A percentile compares a stretch with the other conserved stretches of the same genome.
These are phyloP conservation scores for Hypotaenidia philippensis DNA, from an alignment of 2,797 vertebrate species.

Conservation along the genomic window DNA sequence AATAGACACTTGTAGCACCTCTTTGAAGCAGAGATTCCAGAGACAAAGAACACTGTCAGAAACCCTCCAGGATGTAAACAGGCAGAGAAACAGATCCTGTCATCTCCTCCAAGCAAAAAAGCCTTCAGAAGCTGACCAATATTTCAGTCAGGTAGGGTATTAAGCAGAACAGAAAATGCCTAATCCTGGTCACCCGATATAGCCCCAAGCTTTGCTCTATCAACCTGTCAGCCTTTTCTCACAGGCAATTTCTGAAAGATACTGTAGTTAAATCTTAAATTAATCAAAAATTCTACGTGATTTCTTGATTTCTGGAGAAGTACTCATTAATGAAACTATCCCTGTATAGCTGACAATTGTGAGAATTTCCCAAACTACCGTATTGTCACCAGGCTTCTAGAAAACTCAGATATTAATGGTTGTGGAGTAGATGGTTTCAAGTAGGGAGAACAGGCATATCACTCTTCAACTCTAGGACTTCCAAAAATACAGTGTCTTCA, in stretches of 20 bases:
- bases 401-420: neutral
- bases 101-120: neutral
- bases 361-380: neutral
- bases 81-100: neutral
- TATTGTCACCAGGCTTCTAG: neutral
- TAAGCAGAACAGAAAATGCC: neutral
- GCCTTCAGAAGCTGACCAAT: neutral
- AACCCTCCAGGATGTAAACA: neutral
- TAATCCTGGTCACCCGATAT: neutral
- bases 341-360: neutral
- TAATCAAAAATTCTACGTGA: neutral
- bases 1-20: neutral
- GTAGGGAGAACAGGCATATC: neutral
- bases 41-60: neutral
- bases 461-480: neutral
- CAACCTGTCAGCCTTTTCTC: neutral
- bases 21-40: constrained; percentile 21
- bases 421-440: neutral
- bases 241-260: neutral
- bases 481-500: neutral
- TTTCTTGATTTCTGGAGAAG: neutral
- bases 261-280: neutral
- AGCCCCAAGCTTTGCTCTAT: neutral
- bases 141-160: neutral
- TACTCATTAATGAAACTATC: neutral